Base-by-base conservation (phyloP, 53 echinoderm and acorn worm species). In the Astropecten irregularis region DNA sequence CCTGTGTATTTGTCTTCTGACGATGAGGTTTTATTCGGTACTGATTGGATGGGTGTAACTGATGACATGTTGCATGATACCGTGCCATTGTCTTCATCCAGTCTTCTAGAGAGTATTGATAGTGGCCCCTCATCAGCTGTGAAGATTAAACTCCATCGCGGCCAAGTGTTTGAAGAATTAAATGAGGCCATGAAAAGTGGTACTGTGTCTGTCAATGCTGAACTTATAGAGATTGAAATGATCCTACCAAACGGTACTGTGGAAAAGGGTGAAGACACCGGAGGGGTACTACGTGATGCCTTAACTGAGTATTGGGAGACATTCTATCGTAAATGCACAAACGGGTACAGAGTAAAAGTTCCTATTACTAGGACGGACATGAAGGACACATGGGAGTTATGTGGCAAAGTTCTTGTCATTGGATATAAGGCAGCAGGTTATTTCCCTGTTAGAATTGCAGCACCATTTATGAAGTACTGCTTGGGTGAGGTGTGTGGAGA, bases 181-280 rank as follows among this genome's bases (percentile, higher is more conserved):
- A 61, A 61, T 28, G 16, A 31, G 3, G 61, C 61, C 16, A 31
- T 60, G 0, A 30, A 60, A 30, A 60, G 31, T 14, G 31, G 60
- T 14, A 60, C 60, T 10, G 9, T 60, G 26, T 18, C 60, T 15
- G 9, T 30, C 0, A 60, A 60, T 60, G 60, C 26, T 60, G 31
- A 25, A 9, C 7, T 58, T 27, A 27, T 59, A 26, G 31, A 59
- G 29, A 13, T 59, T 11, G 59, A 59, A 28, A 59, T 59, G 59
- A 71, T 71, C n/a, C 46, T 71, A 16, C 71, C 71, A 2, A 71
- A 49, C 20, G 71, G 71, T 15, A 44, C 29, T 6, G 71, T 47
- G 16, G 71, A 71, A 71, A 8, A 44, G 21, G 50, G 71, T 32
- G 44, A 71, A 71, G 71, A 71, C 22, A 71, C 42, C 27, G 44